These are phyloP conservation scores for Cephalotes varians DNA, from an alignment of 2,888 invertebrate genomes.

Conservation along the genomic window DNA sequence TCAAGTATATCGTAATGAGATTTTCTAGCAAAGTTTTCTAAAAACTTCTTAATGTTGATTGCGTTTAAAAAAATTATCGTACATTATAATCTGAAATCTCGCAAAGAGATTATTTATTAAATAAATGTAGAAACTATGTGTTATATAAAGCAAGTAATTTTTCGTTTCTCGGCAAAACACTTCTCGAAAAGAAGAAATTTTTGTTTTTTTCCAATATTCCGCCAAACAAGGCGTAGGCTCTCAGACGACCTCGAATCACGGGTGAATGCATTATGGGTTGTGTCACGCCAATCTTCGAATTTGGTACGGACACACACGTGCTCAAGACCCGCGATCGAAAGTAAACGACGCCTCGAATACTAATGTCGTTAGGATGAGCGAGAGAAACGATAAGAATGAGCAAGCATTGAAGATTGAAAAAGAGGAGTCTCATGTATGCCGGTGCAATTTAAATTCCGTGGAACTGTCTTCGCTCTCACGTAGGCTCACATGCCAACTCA, in stretches of 20 bases:
- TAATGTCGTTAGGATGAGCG: constrained; percentile 70
- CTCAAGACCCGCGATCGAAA: constrained; percentile 80
- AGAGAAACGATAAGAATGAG: constrained; percentile 45
- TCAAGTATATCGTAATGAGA: not conserved
- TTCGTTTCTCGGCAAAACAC: not conserved
- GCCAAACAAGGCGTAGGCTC: constrained; percentile 37
- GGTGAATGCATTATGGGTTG: constrained; percentile 73
- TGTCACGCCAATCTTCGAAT: constrained; percentile 75
- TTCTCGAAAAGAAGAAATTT: not conserved
- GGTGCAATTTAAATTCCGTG: constrained; percentile 69
- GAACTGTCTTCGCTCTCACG: constrained; percentile 49
- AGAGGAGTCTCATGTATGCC: constrained; percentile 30
- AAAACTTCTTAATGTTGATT: not conserved
- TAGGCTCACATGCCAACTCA: constrained; percentile 59
- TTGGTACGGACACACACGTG: constrained; percentile 74
- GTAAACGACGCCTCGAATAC: constrained; percentile 74
- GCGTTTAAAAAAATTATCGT: not conserved
- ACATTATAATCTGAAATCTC: not conserved
- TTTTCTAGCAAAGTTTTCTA: not conserved
- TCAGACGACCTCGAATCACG: constrained; percentile 68
- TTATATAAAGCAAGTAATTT: not conserved
- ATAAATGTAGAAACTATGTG: not conserved
- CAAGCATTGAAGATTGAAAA: constrained; percentile 25
- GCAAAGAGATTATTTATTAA: not conserved
- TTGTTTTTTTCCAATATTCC: not conserved